phyloP scores from a whole-genome alignment of 2,888 invertebrate genomes.

The Mesodorylaimus sp. region DNA sequence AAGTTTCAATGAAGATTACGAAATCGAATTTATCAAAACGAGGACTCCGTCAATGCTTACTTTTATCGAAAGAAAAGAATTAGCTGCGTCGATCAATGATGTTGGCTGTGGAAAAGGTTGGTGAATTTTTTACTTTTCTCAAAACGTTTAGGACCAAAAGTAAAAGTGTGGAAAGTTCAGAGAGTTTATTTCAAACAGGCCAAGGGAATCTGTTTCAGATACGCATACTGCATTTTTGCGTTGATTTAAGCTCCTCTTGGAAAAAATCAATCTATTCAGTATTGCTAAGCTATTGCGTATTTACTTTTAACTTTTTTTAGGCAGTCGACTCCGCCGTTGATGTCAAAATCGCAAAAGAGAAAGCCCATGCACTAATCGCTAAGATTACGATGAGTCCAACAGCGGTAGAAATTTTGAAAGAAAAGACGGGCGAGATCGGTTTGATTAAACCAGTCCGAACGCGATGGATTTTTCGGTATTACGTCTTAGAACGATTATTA shows the following conservation, averaged over 20 bases:
- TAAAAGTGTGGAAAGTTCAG: too few relatives aligned
- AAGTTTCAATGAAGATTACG: not conserved
- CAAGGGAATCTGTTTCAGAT: too few relatives aligned
- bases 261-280: too few relatives aligned
- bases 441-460: not conserved
- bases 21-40: not conserved
- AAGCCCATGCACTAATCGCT: not conserved
- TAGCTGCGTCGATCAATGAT: not conserved
- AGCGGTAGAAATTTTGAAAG: not conserved
- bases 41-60: not conserved
- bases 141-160: too few relatives aligned
- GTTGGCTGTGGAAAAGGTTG: not conserved
- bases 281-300: too few relatives aligned
- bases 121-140: not conserved
- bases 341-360: not conserved
- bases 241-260: too few relatives aligned
- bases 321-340: not conserved
- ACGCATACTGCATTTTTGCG: too few relatives aligned
- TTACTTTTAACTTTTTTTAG: too few relatives aligned
- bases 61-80: not conserved
- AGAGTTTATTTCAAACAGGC: too few relatives aligned
- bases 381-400: not conserved
- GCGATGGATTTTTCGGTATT: not conserved
- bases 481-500: not conserved
- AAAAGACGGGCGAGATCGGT: not conserved